These are phyloP conservation scores for Tromatobia lineatoria DNA, from an alignment of 2,888 invertebrate genomes.

Conservation along the genomic window DNA sequence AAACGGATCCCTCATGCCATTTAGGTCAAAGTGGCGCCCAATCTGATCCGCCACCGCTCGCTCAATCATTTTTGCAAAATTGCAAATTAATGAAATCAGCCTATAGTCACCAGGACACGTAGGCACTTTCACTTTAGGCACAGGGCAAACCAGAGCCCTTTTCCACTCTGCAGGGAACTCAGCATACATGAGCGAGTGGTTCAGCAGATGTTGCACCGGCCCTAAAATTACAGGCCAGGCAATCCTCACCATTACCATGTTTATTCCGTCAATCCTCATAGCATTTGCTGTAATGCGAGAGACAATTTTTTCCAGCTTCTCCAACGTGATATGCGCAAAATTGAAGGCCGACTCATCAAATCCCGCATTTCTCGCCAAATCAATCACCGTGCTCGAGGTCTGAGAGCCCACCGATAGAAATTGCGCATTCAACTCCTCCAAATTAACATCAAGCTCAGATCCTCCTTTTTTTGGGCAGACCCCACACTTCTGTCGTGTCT, in stretches of 20 bases:
- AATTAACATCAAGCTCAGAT: not conserved
- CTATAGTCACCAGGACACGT: not conserved
- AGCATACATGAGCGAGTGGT: not conserved
- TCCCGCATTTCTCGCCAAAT: not conserved
- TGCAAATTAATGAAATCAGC: slow-evolving; percentile 2
- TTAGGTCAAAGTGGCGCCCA: not conserved
- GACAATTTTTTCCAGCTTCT: not conserved
- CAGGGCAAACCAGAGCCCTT: not conserved
- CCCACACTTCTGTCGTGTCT: too few species aligned
- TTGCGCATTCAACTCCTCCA: not conserved
- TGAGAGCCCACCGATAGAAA: not conserved
- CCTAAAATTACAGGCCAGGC: not conserved
- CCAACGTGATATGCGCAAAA: not conserved
- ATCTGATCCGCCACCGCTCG: not conserved
- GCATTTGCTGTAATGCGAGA: not conserved
- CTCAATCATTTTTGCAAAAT: slow-evolving; percentile 3
- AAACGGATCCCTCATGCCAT: not conserved
- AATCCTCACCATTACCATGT: not conserved
- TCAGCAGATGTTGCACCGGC: not conserved
- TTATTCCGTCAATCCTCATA: slow-evolving; percentile 9
- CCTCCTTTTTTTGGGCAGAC: not conserved
- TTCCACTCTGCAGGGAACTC: not conserved
- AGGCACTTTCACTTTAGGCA: not conserved
- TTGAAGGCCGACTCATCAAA: not conserved
- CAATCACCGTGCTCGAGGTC: not conserved